These are phyloP conservation scores for Chelon labrosus DNA, from an alignment of 2,797 vertebrate genomes.

Conservation along the genomic window DNA sequence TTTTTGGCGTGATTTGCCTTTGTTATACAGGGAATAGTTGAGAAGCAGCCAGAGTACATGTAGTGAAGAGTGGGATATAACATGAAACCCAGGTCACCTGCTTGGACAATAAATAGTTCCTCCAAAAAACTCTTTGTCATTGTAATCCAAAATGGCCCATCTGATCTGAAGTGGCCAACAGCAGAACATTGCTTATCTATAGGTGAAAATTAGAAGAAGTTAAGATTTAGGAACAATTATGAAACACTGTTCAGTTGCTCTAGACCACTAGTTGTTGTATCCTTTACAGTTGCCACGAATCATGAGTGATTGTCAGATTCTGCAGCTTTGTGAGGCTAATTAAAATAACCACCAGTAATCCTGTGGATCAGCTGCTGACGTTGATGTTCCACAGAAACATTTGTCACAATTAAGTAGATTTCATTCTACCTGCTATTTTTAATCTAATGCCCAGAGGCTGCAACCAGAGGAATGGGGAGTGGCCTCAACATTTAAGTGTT, in stretches of 20 bases:
- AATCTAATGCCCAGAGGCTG: no score
- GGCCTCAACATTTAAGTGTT: slow-evolving; percentile 36
- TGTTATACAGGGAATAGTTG: neutral
- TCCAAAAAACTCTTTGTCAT: neutral
- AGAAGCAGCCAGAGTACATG: no score
- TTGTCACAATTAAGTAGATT: slow-evolving; percentile 16
- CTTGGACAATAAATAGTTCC: neutral
- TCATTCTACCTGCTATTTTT: neutral
- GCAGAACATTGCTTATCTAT: no score
- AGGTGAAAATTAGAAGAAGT: no score
- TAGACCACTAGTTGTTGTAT: no score
- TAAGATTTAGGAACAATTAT: no score
- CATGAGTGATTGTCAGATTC: slow-evolving; percentile 9
- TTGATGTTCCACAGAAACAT: slow-evolving; percentile 14
- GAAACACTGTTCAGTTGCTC: no score
- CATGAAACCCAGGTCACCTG: neutral
- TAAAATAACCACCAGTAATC: neutral
- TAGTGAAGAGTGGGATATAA: neutral
- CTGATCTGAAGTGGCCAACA: no score
- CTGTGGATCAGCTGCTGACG: neutral
- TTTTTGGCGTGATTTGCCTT: neutral
- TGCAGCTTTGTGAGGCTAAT: neutral
- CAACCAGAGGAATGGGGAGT: slow-evolving; percentile 47
- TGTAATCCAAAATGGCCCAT: no score
- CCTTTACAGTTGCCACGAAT: slow-evolving; percentile 4